These are phyloP conservation scores for Tridacna crocea DNA, from an alignment of 2,888 invertebrate species.

Conservation along the genomic window DNA sequence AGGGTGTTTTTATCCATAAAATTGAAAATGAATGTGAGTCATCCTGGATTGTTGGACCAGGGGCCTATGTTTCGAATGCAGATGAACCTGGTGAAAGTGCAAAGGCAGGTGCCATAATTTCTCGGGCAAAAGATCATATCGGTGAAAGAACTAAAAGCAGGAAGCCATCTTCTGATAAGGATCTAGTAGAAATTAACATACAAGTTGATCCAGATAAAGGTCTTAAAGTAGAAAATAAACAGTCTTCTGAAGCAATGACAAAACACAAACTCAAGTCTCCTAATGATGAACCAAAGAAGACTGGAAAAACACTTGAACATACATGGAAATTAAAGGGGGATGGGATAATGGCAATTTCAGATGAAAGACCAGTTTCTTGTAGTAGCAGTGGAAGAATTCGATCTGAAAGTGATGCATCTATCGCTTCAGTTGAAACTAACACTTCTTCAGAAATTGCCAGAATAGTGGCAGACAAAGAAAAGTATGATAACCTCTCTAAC, in stretches of 20 bases:
- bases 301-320: constrained; percentile 42
- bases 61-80: constrained; percentile 2
- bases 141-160: neutral
- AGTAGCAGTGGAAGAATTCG: constrained; percentile 19
- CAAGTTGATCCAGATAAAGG: constrained; percentile 49
- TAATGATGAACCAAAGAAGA: neutral
- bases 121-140: neutral
- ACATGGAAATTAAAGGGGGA: constrained; percentile 52
- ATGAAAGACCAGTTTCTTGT: constrained; percentile 45
- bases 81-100: neutral
- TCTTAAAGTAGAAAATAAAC: constrained; percentile 44
- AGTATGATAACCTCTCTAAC: constrained; percentile 15
- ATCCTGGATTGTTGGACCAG: constrained; percentile 11
- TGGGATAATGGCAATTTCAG: constrained; percentile 41
- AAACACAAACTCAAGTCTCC: neutral
- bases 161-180: constrained; percentile 28
- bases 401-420: constrained; percentile 40
- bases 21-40: neutral
- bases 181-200: constrained; percentile 52
- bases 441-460: constrained; percentile 35
- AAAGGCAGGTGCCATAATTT: neutral
- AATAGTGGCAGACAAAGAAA: constrained; percentile 16
- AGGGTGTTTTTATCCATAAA: constrained; percentile 2
- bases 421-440: constrained; percentile 40
- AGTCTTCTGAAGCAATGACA: constrained; percentile 30